These are phyloP conservation scores for Drosophila ezoana DNA, from an alignment of 2,888 invertebrate species.

Conservation along the genomic window DNA sequence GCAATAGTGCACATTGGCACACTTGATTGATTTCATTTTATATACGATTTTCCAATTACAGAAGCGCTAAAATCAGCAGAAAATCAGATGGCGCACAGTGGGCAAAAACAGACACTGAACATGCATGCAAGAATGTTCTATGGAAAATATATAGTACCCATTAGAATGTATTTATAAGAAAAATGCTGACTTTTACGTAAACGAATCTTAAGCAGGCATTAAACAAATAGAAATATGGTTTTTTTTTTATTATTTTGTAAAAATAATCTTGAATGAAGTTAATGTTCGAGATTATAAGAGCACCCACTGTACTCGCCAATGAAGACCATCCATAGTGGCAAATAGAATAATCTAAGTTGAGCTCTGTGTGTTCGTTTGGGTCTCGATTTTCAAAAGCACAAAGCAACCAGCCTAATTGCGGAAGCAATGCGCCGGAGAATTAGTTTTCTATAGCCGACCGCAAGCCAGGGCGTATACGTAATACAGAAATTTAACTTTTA, in stretches of 20 bases:
- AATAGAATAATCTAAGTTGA: constrained; percentile 44
- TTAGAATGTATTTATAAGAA: too few relatives aligned
- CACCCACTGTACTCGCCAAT: constrained; percentile 33
- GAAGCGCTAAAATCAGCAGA: constrained; percentile 73
- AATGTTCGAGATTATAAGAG: not conserved
- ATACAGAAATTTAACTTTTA: constrained; percentile 53
- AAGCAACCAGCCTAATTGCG: constrained; percentile 82
- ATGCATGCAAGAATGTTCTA: not conserved
- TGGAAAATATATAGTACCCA: not conserved
- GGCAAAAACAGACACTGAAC: constrained; percentile 3
- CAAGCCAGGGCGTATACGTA: constrained; percentile 30
- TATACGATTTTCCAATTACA: constrained; percentile 83
- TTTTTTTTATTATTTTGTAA: too few relatives aligned
- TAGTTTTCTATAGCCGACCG: constrained; percentile 61
- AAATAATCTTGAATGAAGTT: too few relatives aligned
- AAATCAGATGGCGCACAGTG: constrained; percentile 66
- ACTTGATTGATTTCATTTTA: constrained; percentile 83
- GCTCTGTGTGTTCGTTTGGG: constrained; percentile 22
- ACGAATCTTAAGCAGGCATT: not conserved
- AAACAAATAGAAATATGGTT: not conserved
- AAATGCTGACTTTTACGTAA: too few relatives aligned
- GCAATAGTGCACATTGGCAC: constrained; percentile 71
- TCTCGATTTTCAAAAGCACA: constrained; percentile 57
- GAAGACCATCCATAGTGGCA: constrained; percentile 24
- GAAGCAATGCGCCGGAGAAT: constrained; percentile 81